Evolutionary conservation across 2,888 invertebrate species (phyloP).

Genomic region (Palloptera scutellata): DNA sequence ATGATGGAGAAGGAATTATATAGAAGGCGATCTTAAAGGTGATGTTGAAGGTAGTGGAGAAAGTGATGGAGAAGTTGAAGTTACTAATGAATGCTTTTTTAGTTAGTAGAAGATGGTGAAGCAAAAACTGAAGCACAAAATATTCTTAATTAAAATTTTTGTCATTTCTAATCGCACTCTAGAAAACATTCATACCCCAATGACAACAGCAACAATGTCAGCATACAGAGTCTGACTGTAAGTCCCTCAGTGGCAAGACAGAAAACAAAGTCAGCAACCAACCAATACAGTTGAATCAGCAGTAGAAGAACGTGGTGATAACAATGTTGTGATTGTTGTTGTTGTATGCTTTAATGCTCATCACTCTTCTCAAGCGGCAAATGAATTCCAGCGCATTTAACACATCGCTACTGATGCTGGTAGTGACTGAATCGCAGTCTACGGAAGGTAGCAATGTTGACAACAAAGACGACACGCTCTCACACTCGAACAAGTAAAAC

Average conservation of each 20-base stretch:
- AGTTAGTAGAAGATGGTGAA: too few species aligned
- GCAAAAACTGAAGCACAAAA: too few species aligned
- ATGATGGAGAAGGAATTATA: neutral
- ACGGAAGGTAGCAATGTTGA: neutral
- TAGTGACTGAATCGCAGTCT: neutral
- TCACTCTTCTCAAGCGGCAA: neutral
- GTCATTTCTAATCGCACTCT: constrained; percentile 7
- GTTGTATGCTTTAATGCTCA: constrained; percentile 19
- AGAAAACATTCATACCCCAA: neutral
- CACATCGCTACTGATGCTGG: neutral
- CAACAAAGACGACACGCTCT: neutral
- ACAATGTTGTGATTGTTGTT: neutral
- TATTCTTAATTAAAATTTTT: constrained; percentile 11
- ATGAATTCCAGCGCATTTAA: constrained; percentile 14
- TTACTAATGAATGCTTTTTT: too few species aligned
- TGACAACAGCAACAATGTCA: neutral
- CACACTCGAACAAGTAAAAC: neutral
- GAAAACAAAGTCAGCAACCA: neutral
- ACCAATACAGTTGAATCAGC: neutral
- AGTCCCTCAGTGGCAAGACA: neutral
- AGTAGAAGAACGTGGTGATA: neutral
- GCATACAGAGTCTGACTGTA: neutral
- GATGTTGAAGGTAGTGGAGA: too few species aligned
- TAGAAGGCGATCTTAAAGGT: neutral
- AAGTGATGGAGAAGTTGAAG: too few species aligned